phyloP scores from a whole-genome alignment of 2,888 invertebrate genomes.

The Onthophagus sagittarius region DNA sequence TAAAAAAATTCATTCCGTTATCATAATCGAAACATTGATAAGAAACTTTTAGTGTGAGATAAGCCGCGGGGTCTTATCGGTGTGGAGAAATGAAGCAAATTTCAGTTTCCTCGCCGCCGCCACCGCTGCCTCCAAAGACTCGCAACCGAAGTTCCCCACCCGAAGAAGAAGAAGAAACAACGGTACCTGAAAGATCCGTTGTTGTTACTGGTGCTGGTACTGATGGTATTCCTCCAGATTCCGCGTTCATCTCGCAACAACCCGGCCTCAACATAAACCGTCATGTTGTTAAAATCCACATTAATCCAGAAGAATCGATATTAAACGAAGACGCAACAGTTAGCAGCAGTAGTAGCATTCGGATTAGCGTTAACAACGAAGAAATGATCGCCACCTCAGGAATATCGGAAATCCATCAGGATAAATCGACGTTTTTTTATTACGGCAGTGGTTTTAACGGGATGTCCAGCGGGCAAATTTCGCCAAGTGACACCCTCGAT shows the following conservation, averaged over 20 bases:
- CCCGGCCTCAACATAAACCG: slow-evolving; percentile 18
- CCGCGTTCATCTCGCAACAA: neutral
- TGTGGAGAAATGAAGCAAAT: slow-evolving; percentile 53
- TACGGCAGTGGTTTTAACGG: slow-evolving; percentile 51
- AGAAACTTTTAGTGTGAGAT: neutral
- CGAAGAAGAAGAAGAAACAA: slow-evolving; percentile 37
- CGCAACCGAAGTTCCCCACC: slow-evolving; percentile 48
- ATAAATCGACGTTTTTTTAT: slow-evolving; percentile 50
- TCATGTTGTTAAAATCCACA: slow-evolving; percentile 69
- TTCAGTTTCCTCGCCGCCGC: slow-evolving; percentile 53
- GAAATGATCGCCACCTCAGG: slow-evolving; percentile 51
- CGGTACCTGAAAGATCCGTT: slow-evolving; percentile 49
- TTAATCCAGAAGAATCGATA: slow-evolving; percentile 52
- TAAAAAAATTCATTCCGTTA: neutral
- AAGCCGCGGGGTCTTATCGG: neutral
- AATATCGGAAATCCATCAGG: slow-evolving; percentile 30
- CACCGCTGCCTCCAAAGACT: slow-evolving; percentile 46
- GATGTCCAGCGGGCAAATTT: slow-evolving; percentile 78
- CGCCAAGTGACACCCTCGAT: slow-evolving; percentile 77
- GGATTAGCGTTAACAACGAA: slow-evolving; percentile 55
- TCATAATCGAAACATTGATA: neutral
- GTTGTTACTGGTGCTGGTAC: neutral
- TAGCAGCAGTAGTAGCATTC: slow-evolving; percentile 47
- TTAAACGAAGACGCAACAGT: slow-evolving; percentile 38
- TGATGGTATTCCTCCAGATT: neutral